Percentiles rank a stretch among this genome's conserved stretches.
Conservation (phyloP, 1,140 invertebrate genomes). For the Drosophila parvula region DNA sequence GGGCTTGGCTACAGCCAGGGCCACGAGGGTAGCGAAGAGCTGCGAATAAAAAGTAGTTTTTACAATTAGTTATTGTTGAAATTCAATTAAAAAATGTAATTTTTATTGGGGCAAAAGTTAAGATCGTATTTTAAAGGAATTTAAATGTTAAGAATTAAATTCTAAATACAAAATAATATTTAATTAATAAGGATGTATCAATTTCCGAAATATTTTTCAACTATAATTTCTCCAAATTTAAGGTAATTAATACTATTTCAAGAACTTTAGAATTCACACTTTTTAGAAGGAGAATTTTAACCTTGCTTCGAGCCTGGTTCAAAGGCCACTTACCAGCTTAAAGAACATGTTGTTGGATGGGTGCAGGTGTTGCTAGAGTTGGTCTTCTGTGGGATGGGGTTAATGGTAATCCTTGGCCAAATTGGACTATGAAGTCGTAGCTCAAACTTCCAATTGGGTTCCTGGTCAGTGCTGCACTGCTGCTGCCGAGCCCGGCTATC, state of each 20-base stretch:
- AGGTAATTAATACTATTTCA: neutral
- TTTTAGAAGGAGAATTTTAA: neutral
- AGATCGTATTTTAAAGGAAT: neutral
- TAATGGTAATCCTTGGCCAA: conserved; percentile 69
- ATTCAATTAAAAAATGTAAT: neutral
- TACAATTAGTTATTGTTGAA: neutral
- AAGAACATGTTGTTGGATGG: conserved; percentile 69
- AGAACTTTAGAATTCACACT: neutral
- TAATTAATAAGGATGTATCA: neutral
- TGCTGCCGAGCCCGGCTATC: conserved; percentile 48
- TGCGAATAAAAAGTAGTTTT: conserved; percentile 17
- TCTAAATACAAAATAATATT: no score
- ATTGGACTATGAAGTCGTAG: conserved; percentile 81
- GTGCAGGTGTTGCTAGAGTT: conserved; percentile 10
- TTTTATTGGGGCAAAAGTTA: neutral
- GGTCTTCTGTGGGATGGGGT: conserved; percentile 6
- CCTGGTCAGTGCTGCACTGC: conserved; percentile 79
- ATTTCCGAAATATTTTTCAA: no score
- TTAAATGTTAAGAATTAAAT: neutral
- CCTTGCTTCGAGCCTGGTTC: conserved; percentile 2
- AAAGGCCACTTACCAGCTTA: conserved; percentile 77
- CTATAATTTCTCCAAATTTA: neutral
- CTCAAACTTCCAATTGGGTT: conserved; percentile 83
- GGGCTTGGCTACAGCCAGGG: conserved; percentile 73
- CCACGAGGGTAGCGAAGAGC: conserved; percentile 68